Evolutionary conservation across 2,113 vertebrate species (phyloP).

Genomic region (Spilogale gracilis): DNA sequence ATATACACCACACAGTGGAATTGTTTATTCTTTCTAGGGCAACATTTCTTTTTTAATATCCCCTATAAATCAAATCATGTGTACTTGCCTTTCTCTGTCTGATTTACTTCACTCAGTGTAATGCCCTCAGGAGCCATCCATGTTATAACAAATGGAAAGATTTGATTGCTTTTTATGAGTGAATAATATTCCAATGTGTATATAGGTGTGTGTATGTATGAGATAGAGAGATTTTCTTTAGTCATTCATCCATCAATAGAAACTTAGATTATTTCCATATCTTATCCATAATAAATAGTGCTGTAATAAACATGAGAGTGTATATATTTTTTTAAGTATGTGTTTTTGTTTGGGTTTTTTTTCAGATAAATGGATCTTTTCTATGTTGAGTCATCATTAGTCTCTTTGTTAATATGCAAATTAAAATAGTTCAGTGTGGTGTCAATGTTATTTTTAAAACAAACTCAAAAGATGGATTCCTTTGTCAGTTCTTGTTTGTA

Average conservation of each 20-base stretch:
- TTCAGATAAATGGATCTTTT: not conserved
- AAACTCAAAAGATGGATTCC: not conserved
- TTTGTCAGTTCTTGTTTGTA: not conserved
- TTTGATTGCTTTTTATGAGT: not conserved
- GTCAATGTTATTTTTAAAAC: not conserved
- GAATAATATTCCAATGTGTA: not conserved
- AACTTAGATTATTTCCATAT: not conserved
- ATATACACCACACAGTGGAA: not conserved
- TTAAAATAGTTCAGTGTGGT: not conserved
- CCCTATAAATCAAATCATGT: not conserved
- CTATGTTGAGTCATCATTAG: not conserved
- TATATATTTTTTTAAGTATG: not conserved
- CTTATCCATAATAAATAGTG: not conserved
- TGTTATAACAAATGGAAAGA: not conserved
- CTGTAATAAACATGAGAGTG: not conserved
- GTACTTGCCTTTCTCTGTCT: not conserved
- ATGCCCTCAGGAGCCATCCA: not conserved
- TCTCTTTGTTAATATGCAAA: not conserved
- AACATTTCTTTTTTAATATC: not conserved
- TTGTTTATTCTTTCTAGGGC: not conserved
- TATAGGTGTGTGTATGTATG: not conserved
- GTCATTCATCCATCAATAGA: not conserved
- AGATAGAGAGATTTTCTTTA: not conserved
- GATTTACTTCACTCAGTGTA: not conserved
- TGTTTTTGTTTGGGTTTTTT: not conserved